phyloP scores from a whole-genome alignment of 2,113 vertebrate species.

The Ophiodon elongatus region DNA sequence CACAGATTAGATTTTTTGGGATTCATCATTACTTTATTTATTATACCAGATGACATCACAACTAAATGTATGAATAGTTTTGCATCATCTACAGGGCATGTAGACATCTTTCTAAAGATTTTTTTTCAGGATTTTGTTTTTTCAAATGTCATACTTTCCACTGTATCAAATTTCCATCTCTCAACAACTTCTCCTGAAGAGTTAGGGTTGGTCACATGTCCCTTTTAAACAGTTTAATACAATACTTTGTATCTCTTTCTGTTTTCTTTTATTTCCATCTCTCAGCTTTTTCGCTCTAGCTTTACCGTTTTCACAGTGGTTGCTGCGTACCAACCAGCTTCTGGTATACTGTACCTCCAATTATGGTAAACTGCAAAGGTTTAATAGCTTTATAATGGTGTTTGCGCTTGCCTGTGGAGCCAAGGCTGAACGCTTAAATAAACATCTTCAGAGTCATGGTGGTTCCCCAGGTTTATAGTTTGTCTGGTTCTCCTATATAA shows the following conservation, averaged over 20 bases:
- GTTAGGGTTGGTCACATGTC: conserved; percentile 21
- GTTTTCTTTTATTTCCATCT: conserved; percentile 29
- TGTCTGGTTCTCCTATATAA: conserved; percentile 16
- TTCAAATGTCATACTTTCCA: conserved; percentile 34
- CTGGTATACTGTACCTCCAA: conserved; percentile 43
- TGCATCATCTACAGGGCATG: neutral
- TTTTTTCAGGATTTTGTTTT: neutral
- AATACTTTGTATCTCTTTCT: neutral
- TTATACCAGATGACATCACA: conserved; percentile 16
- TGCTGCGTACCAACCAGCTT: conserved; percentile 10
- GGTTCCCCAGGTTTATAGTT: conserved; percentile 11
- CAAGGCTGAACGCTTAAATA: conserved; percentile 43
- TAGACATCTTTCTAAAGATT: neutral
- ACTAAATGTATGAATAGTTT: neutral
- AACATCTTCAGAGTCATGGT: conserved; percentile 31
- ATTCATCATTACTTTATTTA: conserved; percentile 40
- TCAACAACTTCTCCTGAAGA: conserved; percentile 10
- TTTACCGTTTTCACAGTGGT: conserved; percentile 34
- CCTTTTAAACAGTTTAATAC: conserved; percentile 5
- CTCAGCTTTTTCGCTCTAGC: neutral
- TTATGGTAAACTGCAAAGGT: conserved; percentile 53
- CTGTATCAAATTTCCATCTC: conserved; percentile 11
- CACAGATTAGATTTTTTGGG: conserved; percentile 21
- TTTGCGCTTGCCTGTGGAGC: conserved; percentile 39
- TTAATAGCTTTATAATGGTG: conserved; percentile 55